A percentile compares a stretch with the other conserved stretches of the same genome.
Evolutionary conservation across 2,888 invertebrate species (phyloP).

Genomic region (Drosophila hamatofila): DNA sequence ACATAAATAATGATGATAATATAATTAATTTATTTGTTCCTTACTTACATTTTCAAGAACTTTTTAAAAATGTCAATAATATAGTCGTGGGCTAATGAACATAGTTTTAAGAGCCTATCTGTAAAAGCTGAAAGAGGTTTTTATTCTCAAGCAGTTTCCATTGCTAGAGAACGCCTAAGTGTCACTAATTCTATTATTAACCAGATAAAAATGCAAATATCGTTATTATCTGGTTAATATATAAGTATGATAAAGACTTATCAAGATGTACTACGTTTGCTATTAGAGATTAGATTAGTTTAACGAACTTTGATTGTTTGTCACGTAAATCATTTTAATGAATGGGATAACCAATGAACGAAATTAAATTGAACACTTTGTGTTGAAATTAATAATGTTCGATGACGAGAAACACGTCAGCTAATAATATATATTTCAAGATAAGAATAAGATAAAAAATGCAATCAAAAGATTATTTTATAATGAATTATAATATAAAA

Average conservation of each 20-base stretch:
- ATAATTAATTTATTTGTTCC: neutral
- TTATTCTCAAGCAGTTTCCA: too few relatives aligned
- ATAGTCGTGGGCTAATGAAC: too few relatives aligned
- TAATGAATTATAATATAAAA: neutral
- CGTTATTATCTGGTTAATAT: too few relatives aligned
- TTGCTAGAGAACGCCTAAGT: too few relatives aligned
- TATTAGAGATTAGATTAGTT: neutral
- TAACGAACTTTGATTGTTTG: neutral
- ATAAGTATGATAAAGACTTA: too few relatives aligned
- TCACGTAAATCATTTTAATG: neutral
- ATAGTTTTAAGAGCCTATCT: too few relatives aligned
- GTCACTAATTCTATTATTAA: too few relatives aligned
- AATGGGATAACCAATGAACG: neutral
- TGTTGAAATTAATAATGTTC: neutral
- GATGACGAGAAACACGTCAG: neutral
- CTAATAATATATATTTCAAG: neutral
- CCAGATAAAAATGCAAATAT: too few relatives aligned
- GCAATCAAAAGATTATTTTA: neutral
- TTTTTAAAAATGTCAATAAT: too few relatives aligned
- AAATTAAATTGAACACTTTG: neutral
- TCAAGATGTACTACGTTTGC: neutral
- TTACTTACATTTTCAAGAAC: too few relatives aligned
- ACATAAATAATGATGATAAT: neutral
- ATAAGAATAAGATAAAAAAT: neutral
- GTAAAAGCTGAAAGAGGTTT: too few relatives aligned